Evolutionary conservation across 2,888 invertebrate species (phyloP).

Genomic region (Hermodice carunculata): DNA sequence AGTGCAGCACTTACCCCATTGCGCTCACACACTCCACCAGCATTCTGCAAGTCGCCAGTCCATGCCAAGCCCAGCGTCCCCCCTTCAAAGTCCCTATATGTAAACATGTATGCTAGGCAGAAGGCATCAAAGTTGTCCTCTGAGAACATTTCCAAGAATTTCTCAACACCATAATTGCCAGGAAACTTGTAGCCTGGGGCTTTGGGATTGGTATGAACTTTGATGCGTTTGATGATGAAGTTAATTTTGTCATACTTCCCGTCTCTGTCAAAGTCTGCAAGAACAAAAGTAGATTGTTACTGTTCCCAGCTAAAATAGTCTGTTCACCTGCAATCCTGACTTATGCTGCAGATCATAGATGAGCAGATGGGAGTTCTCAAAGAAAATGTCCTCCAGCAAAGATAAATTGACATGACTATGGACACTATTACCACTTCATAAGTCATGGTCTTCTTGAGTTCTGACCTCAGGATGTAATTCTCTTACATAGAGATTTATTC

Average conservation of each 20-base stretch:
- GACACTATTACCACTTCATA: too few species aligned
- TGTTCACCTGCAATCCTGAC: too few species aligned
- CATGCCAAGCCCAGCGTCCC: conserved; percentile 98
- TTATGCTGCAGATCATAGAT: too few species aligned
- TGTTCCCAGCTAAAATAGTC: too few species aligned
- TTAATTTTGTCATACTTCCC: conserved; percentile 94
- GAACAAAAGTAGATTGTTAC: conserved; percentile 43
- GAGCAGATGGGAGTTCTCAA: too few species aligned
- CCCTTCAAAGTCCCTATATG: conserved; percentile 97
- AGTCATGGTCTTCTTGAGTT: too few species aligned
- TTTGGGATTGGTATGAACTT: conserved; percentile 90
- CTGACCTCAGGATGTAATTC: too few species aligned
- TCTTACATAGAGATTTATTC: too few species aligned
- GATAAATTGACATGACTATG: too few species aligned
- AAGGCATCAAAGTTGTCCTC: conserved; percentile 97
- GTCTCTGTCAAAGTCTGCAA: conserved; percentile 91
- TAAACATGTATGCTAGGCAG: conserved; percentile 98
- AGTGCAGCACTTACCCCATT: conserved; percentile 74
- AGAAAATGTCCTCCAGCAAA: too few species aligned
- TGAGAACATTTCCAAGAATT: conserved; percentile 76
- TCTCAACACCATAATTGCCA: conserved; percentile 53
- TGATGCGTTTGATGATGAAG: conserved; percentile 96
- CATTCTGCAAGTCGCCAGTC: conserved; percentile 87
- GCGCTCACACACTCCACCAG: conserved; percentile 96
- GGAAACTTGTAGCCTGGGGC: conserved; percentile 91